Percentiles rank a stretch among this genome's conserved stretches.
Evolutionary conservation across 2,888 invertebrate genomes (phyloP).

Genomic region (Parascotia fuliginaria): DNA sequence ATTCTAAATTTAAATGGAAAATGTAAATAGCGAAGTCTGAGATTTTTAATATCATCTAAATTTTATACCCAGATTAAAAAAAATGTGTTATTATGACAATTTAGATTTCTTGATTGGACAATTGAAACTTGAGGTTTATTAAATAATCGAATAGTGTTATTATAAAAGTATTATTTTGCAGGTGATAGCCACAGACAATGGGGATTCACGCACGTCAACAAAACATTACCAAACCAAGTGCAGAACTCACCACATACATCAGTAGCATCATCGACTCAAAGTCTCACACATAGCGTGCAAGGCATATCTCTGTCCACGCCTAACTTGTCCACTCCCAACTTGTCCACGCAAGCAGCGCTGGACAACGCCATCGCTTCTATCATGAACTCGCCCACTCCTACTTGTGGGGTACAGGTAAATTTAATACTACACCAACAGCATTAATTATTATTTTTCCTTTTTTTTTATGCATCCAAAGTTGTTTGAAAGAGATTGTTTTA

Average conservation of each 20-base stretch:
- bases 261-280: conserved; percentile 59
- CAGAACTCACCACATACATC: conserved; percentile 62
- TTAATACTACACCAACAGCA: too few species aligned
- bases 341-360: conserved; percentile 68
- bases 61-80: too few species aligned
- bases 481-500: too few species aligned
- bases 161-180: conserved; percentile 31
- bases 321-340: conserved; percentile 57
- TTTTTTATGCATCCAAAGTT: too few species aligned
- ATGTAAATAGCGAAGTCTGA: too few species aligned
- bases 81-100: too few species aligned
- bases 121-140: too few species aligned
- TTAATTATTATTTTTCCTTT: too few species aligned
- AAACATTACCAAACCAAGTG: conserved; percentile 56
- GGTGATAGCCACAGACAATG: conserved; percentile 76
- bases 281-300: conserved; percentile 75
- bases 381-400: conserved; percentile 69
- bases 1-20: too few species aligned
- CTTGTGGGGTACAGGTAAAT: conserved; percentile 67
- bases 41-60: too few species aligned
- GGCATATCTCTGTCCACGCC: conserved; percentile 73
- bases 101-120: too few species aligned
- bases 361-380: conserved; percentile 79
- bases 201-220: conserved; percentile 69
- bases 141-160: too few species aligned